Evolutionary conservation across 2,888 invertebrate species (phyloP), one percentile per base, ranked within the genome.

Genomic region (Polyploca ridens): DNA sequence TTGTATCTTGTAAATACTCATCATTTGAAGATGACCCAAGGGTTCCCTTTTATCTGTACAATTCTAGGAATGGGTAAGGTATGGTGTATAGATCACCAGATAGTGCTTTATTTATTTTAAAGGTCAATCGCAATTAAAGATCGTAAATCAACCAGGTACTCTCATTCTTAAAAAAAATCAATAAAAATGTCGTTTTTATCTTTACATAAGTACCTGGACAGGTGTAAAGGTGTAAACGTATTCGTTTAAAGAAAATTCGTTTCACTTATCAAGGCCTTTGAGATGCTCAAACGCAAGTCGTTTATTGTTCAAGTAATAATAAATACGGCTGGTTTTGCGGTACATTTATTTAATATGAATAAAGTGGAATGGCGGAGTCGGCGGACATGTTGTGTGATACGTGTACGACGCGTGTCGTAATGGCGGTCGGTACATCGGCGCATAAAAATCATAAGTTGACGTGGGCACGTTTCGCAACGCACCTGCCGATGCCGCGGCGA

Each of bases 371-470:
- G 76, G 78, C 84, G 35, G 35, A 35, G 35, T 35, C 35, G 35
- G 35, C 35, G 75, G 84, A 85, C 84, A 84, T 86, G 82, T 85
- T 85, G 83, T 78, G 78, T 83, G 81, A 83, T 85, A 82, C 77
- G 73, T 76, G 78, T 80, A 78, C 80, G 79, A 76, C 79, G 83
- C 81, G 81, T 89, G 85, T 85, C 84, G 89, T 87, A 90, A 91
- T 88, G 88, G 87, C 89, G 82, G 81, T 72, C 85, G 80, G 82
- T 78, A 79, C 80, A 79, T 83, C 76, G 82, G 69, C 77, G 75
- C 81, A 86, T 90, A 89, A 90, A 89, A 90, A 89, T 90, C 81
- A 85, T 86, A 85, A 81, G 86, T 81, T 83, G 87, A 84, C 85
- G 83, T 83, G 81, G 79, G 73, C 76, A 80, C 77, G 85, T 88